These are phyloP conservation scores for Sebastes oblongus DNA, from an alignment of 2,797 vertebrate species.

Conservation along the genomic window DNA sequence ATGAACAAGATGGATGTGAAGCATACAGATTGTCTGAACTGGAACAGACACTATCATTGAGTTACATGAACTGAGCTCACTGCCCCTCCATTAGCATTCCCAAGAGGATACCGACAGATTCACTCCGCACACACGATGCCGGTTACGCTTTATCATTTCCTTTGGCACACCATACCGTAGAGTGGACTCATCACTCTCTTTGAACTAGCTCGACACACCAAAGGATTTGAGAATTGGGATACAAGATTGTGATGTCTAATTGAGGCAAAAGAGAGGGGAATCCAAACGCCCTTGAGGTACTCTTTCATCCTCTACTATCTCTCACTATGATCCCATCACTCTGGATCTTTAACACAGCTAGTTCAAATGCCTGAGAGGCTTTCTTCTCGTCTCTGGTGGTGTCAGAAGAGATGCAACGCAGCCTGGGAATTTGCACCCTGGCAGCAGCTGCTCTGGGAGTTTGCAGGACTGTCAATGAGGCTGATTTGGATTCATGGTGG, in stretches of 20 bases:
- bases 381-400: conserved; percentile 9
- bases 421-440: conserved; percentile 23
- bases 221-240: background rate
- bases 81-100: conserved; percentile 44
- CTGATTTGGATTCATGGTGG: conserved; percentile 16
- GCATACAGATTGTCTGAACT: conserved; percentile 1
- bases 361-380: conserved; percentile 39
- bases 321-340: background rate
- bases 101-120: conserved; percentile 19
- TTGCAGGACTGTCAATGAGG: conserved; percentile 26
- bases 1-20: conserved; percentile 23
- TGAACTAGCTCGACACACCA: background rate
- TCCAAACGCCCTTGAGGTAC: conserved; percentile 25
- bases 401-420: conserved; percentile 23
- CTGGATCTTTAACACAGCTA: conserved; percentile 1
- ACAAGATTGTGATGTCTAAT: conserved; percentile 15
- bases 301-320: conserved; percentile 22
- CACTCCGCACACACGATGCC: background rate
- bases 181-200: background rate
- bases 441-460: conserved; percentile 8
- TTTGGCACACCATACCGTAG: background rate
- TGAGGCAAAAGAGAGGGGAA: conserved; percentile 9
- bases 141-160: background rate
- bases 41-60: conserved; percentile 18
- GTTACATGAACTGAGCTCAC: conserved; percentile 27